A percentile compares a stretch with the other conserved stretches of the same genome.
phyloP scores from a whole-genome alignment of 1,140 invertebrate species.

The Papilio helenus region DNA sequence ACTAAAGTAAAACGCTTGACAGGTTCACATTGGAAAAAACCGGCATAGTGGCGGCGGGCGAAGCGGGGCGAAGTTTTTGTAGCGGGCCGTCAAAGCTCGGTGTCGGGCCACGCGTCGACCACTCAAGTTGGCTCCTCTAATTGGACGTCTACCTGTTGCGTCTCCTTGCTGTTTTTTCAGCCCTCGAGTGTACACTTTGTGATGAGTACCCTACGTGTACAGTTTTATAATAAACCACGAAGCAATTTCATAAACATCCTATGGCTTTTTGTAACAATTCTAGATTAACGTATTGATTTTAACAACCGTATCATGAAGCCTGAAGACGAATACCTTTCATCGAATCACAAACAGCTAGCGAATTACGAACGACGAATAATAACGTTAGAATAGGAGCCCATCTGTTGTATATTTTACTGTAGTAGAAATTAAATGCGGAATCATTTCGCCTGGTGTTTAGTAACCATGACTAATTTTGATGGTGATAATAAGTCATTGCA shows the following conservation, averaged over 20 bases:
- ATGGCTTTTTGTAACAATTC: background rate
- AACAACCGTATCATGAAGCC: background rate
- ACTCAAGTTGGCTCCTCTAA: slow-evolving; percentile 74
- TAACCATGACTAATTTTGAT: background rate
- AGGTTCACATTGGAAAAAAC: slow-evolving; percentile 64
- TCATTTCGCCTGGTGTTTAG: background rate
- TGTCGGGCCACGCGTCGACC: slow-evolving; percentile 69
- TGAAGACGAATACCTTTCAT: background rate
- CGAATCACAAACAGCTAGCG: background rate
- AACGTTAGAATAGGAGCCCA: too few relatives aligned
- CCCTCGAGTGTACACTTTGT: slow-evolving; percentile 56
- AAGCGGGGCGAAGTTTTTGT: slow-evolving; percentile 75
- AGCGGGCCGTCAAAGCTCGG: slow-evolving; percentile 66
- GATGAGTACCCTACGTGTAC: slow-evolving; percentile 72
- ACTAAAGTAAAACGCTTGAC: slow-evolving; percentile 66
- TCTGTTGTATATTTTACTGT: background rate
- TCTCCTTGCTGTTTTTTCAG: slow-evolving; percentile 69
- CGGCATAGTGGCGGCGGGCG: slow-evolving; percentile 63
- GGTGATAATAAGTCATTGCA: background rate
- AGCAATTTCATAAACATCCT: background rate
- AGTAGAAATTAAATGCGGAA: too few relatives aligned
- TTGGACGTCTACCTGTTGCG: slow-evolving; percentile 80
- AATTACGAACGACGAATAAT: background rate
- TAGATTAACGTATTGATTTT: background rate
- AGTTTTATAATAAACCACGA: slow-evolving; percentile 54